phyloP scores from a whole-genome alignment of 2,888 invertebrate species.

The Callinectes sapidus region DNA sequence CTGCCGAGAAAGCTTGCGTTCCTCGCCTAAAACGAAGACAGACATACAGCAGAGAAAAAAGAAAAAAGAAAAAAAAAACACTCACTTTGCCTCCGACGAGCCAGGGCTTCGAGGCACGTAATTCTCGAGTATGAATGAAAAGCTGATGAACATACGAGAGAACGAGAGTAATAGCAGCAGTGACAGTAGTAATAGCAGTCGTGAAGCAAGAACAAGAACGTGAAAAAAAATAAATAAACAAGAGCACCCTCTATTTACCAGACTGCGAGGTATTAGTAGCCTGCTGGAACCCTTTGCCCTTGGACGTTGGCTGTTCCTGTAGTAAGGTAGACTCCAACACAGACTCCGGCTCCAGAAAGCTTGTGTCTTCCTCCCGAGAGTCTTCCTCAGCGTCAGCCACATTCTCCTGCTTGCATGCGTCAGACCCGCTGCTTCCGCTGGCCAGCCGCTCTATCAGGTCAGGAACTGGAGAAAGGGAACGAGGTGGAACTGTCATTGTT shows the following conservation, averaged over 20 bases:
- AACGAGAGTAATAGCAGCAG: background rate
- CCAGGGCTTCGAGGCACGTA: no score
- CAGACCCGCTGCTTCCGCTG: background rate
- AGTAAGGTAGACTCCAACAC: background rate
- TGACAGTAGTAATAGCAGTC: background rate
- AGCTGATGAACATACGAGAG: no score
- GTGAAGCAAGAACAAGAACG: background rate
- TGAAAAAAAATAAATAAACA: background rate
- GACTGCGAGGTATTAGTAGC: background rate
- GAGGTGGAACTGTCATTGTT: background rate
- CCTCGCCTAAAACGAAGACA: no score
- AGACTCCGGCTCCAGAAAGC: background rate
- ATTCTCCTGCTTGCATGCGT: background rate
- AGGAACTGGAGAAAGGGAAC: constrained; percentile 46
- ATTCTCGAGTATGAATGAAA: no score
- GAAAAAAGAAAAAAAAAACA: no score
- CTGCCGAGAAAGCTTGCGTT: no score
- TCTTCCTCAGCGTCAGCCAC: constrained; percentile 3
- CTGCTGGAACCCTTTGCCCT: background rate
- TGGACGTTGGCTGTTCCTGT: background rate
- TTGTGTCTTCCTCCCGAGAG: background rate
- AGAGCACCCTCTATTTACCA: background rate
- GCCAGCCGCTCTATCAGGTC: constrained; percentile 58
- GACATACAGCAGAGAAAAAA: no score
- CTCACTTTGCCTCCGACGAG: no score